Base-by-base conservation (phyloP, 2,797 vertebrate genomes). In the Triplophysa yarkandensis region DNA sequence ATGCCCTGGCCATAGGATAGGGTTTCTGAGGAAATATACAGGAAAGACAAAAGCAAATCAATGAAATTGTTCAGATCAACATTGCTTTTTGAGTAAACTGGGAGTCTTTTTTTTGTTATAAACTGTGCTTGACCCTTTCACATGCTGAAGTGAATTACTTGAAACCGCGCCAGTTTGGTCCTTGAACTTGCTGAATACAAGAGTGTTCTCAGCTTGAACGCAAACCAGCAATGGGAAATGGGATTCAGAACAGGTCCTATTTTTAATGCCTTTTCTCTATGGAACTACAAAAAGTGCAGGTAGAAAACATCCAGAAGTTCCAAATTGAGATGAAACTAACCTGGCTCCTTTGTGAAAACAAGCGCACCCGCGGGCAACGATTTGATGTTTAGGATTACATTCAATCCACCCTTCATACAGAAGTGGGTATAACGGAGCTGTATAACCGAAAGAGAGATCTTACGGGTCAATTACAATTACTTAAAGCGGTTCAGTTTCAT, bases 21-120 rank as follows among this genome's bases (percentile, higher is more conserved):
- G 27, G 50, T 54, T 54, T 54, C 50, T 10, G 50, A 54, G 23
- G 23, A 11, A 54, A 54, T 23, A 52, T 52, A 52, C n/a, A n/a
- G n/a, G n/a, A n/a, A n/a, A n/a, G n/a, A n/a, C n/a, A n/a, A n/a
- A n/a, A n/a, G n/a, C n/a, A n/a, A n/a, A n/a, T n/a, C n/a, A n/a
- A n/a, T n/a, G n/a, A n/a, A n/a, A n/a, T n/a, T n/a, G n/a, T n/a
- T 52, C 23, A 54, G 50, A 54, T 54, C 23, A 54, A 54, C 11
- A 2, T 10, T 27, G 50, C 8, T 50, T 50, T 50, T 44, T 50
- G n/a, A 21, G 19, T 17, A 19, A 21, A 23, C 7, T 21, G 48
- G 3, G 44, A 48, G 10, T 50, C n/a, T 6, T 19, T 21, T 54
- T 23, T 10, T 23, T 19, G 17, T 44, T 41, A 10, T 41, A 36